phyloP scores from a whole-genome alignment of 2,113 vertebrate species.

The Silurus meridionalis region DNA sequence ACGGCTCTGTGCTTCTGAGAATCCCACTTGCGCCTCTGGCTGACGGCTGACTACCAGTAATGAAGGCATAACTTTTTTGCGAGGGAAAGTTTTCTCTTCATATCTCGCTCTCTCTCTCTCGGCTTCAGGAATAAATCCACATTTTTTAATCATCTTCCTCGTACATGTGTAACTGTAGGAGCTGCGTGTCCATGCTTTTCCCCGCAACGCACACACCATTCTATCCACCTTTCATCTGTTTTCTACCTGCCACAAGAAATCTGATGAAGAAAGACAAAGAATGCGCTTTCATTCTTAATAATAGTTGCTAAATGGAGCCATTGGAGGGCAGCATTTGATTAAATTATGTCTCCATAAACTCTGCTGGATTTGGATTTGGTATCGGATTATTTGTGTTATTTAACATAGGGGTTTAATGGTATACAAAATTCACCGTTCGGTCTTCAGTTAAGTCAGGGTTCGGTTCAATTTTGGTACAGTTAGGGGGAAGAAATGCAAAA shows the following conservation, averaged over 20 bases:
- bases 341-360: slow-evolving; percentile 23
- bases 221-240: neutral
- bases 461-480: too few species aligned
- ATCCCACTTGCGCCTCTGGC: slow-evolving; percentile 45
- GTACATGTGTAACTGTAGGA: neutral
- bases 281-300: slow-evolving; percentile 42
- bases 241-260: slow-evolving; percentile 47
- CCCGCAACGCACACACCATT: neutral
- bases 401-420: neutral
- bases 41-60: slow-evolving; percentile 40
- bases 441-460: too few species aligned
- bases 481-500: too few species aligned
- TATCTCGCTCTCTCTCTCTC: neutral
- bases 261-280: slow-evolving; percentile 47
- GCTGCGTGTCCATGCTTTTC: neutral
- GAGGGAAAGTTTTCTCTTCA: slow-evolving; percentile 35
- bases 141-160: slow-evolving; percentile 21
- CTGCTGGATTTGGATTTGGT: neutral
- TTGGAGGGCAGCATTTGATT: slow-evolving; percentile 70
- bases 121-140: neutral
- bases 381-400: neutral
- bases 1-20: slow-evolving; percentile 50
- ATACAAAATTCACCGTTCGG: too few species aligned
- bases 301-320: slow-evolving; percentile 61
- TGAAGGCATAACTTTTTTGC: slow-evolving; percentile 48